Evolutionary conservation across 2,113 vertebrate species (phyloP).

Genomic region (Eidolon helvum): DNA sequence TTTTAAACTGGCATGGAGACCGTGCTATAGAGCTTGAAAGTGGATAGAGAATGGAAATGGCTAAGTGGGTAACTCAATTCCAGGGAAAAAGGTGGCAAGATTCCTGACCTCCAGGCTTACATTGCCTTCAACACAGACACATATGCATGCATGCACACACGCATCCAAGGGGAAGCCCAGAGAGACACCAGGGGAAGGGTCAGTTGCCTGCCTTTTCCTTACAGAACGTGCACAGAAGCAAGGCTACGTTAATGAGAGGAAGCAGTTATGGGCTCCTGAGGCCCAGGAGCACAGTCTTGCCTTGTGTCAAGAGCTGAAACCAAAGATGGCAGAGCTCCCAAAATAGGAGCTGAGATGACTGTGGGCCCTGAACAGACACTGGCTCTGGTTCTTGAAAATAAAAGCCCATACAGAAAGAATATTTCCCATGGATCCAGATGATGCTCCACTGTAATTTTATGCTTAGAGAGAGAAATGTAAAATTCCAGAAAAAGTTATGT

Average conservation of each 20-base stretch:
- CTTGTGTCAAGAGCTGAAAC: conserved; percentile 16
- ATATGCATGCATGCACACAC: not conserved
- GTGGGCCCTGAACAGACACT: not conserved
- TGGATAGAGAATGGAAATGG: not conserved
- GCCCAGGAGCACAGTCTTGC: not conserved
- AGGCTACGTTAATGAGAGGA: not conserved
- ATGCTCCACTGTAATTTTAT: not conserved
- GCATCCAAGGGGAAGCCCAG: not conserved
- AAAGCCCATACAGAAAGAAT: not conserved
- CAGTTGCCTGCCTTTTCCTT: not conserved
- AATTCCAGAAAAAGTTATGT: not conserved
- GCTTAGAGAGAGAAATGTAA: not conserved
- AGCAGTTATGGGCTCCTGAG: not conserved
- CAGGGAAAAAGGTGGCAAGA: not conserved
- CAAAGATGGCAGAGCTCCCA: not conserved
- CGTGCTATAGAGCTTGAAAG: not conserved
- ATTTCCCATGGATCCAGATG: not conserved
- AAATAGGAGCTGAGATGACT: not conserved
- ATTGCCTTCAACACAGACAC: not conserved
- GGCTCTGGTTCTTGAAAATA: conserved; percentile 6
- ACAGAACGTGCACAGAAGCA: not conserved
- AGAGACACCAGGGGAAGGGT: not conserved
- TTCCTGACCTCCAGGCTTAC: not conserved
- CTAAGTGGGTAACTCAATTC: not conserved
- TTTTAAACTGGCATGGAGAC: not conserved